Evolutionary conservation across 2,113 vertebrate species (phyloP), one percentile per base, ranked within the genome.

Genomic region (Rhodinocichla rosea): DNA sequence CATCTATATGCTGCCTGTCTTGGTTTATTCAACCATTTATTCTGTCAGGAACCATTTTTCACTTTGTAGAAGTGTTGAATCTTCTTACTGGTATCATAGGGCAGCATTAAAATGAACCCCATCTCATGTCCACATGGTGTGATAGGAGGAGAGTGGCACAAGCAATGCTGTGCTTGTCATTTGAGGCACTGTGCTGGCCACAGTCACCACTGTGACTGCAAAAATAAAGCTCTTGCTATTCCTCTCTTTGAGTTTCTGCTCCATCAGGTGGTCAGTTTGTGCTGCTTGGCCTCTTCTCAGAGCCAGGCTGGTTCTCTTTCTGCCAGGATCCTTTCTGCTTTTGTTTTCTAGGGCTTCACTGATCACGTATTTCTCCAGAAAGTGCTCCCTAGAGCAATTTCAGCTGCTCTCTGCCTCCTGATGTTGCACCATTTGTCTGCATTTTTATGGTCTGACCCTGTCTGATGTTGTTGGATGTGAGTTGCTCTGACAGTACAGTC

Each of bases 181-280:
- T 85, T 5, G 15, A 69, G 73, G 50, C n/a, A 13, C 63, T 62
- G 17, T 83, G 50, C 45, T 83, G 44, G 40, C 45, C 87, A 37
- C 37, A 56, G 8, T 76, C 53, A 67, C 49, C 45, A 62, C 28
- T 18, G 15, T 73, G 44, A 64, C 49, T 73, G 17, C 44, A 57
- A 75, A 85, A 94, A 63, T 68, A 44, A 81, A 87, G 45, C 32
- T 75, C 7, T 73, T 47, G 17, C 73, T 78, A 13, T 60, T 83
- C 10, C 35, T 78, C 14, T 77, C 35, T 68, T 40, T 49, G 40
- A 5, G 28, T 63, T 88, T 77, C 78, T 83, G 28, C 26, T 87
- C n/a, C 30, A 14, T 69, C 17, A 35, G 30, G 42, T 80, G 73
- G 37, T 45, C 2, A 1, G 26, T 52, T 91, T 0, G 0, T 86